Base-by-base conservation (phyloP, 1,140 invertebrate genomes). In the Sitobion miscanthi region DNA sequence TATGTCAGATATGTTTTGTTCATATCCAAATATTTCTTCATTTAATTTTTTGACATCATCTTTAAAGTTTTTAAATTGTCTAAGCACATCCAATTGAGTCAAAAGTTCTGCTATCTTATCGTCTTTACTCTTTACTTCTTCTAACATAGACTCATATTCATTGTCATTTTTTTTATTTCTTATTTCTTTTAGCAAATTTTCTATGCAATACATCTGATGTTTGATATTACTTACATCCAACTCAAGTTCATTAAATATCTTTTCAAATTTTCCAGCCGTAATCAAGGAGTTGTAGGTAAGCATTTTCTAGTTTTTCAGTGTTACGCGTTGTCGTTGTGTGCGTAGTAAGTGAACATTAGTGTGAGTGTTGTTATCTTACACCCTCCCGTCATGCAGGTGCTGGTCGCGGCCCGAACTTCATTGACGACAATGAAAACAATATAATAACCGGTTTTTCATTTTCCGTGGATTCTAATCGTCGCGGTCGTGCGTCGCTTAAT, bases 21-120 rank as follows among this genome's bases (percentile, higher is more conserved):
- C 69, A 85, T 93, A 93, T n/a, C 38, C 47, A 93, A 14, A 86
- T 9, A 93, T 42, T 57, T 93, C 91, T 17, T 93, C 82, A 85
- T 93, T 93, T 45, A 93, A 52, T 86, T 93, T 93, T 86, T 85
- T 93, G 11, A 93, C 14, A 93, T 93, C 91, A 57, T 93, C 82
- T 57, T 93, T 93, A 3, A 86, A 23, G n/a, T 45, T 93, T 86
- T 93, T 93, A 45, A 52, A 85, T 93, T 93, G 91, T 52, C 54
- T 57, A 14, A 93, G 11, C 1, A 45, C 38, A 86, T 85, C 82
- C 17, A 45, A 52, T 30, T 93, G 49, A 20, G 47, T 93, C 7
- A 93, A 45, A 83, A 54, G 42, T 25, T 93, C 82, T 54, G 57
- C 30, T 8, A 93, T 49, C 7, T 86, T 86, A 42, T 86, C 38